Evolutionary conservation across 2,113 vertebrate genomes (phyloP).

Genomic region (Lasiurus borealis): DNA sequence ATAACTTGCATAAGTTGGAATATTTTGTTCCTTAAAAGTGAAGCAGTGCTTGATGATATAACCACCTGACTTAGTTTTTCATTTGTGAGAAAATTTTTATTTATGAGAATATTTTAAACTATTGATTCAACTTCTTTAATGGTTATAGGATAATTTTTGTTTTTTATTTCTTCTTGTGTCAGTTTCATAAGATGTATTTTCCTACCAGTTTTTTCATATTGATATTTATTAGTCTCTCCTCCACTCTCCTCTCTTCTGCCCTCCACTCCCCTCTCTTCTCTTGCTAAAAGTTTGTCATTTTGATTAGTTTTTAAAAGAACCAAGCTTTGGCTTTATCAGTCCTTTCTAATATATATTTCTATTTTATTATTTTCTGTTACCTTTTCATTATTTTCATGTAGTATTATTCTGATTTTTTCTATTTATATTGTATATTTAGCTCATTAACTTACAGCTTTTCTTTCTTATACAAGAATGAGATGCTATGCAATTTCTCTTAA

Average conservation of each 20-base stretch:
- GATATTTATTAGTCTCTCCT: not conserved
- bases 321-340: not conserved
- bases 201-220: not conserved
- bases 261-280: not conserved
- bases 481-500: not conserved
- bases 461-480: not conserved
- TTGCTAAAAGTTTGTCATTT: not conserved
- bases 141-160: not conserved
- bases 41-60: not conserved
- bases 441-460: not conserved
- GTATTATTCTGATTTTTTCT: slow-evolving; percentile 20
- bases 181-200: not conserved
- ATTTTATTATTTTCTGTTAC: slow-evolving; percentile 21
- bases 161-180: slow-evolving; percentile 15
- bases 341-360: not conserved
- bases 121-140: not conserved
- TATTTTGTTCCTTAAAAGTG: not conserved
- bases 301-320: slow-evolving; percentile 19
- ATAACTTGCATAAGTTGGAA: not conserved
- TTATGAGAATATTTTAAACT: slow-evolving; percentile 44
- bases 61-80: not conserved
- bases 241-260: not conserved
- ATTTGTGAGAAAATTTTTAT: slow-evolving; percentile 8
- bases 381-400: not conserved
- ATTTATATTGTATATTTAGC: not conserved